A percentile compares a stretch with the other conserved stretches of the same genome.
Conservation (phyloP, 2,113 vertebrate genomes). For the Delphinus delphis region DNA sequence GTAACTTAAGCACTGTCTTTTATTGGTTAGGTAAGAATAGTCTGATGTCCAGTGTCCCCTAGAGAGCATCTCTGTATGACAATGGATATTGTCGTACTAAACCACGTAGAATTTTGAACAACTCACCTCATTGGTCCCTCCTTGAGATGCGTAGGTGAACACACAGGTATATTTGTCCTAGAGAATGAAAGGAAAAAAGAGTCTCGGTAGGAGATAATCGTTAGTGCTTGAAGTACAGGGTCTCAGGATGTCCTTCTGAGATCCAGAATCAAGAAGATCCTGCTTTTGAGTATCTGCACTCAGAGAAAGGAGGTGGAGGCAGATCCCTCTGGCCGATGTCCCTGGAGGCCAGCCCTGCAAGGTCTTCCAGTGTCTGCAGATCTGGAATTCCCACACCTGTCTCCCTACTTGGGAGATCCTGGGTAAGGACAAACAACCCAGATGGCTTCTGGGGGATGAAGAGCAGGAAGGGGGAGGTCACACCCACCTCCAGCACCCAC, state of each 20-base stretch:
- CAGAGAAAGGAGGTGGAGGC: background rate
- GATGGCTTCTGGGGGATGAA: background rate
- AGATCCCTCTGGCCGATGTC: background rate
- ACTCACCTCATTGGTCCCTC: slow-evolving; percentile 97
- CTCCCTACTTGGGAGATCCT: background rate
- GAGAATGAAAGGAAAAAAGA: background rate
- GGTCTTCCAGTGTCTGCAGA: background rate
- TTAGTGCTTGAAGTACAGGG: background rate
- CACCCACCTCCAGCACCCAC: background rate
- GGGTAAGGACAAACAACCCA: background rate
- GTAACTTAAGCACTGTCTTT: background rate
- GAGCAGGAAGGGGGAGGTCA: background rate
- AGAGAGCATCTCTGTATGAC: rapidly evolving
- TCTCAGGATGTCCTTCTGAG: background rate
- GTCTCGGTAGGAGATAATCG: background rate
- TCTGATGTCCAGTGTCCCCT: background rate
- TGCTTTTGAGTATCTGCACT: background rate
- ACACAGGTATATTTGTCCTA: slow-evolving; percentile 89
- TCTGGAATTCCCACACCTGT: too few relatives aligned
- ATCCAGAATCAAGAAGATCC: background rate
- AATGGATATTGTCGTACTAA: background rate
- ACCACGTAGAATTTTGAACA: rapidly evolving
- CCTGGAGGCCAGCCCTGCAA: background rate
- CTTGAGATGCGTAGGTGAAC: slow-evolving; percentile 96
- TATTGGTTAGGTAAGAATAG: background rate